These are phyloP conservation scores for Hoplostethus mediterraneus DNA, from an alignment of 2,797 vertebrate species.

Conservation along the genomic window DNA sequence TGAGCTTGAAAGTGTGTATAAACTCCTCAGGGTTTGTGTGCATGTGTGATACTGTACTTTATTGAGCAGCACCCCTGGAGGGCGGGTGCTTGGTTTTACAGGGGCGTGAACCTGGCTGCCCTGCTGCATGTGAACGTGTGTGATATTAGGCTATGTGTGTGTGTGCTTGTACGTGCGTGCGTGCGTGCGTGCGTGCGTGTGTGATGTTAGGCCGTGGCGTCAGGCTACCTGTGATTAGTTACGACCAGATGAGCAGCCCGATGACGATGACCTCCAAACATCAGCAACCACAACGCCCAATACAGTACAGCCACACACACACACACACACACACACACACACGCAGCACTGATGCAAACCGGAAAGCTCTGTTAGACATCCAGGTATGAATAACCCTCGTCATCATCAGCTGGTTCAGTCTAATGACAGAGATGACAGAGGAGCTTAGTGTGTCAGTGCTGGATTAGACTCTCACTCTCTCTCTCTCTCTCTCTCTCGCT, in stretches of 20 bases:
- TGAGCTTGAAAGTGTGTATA: no score
- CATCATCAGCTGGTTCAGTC: constrained; percentile 60
- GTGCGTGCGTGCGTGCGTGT: constrained; percentile 15
- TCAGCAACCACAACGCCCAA: constrained; percentile 36
- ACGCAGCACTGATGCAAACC: constrained; percentile 54
- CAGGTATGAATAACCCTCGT: constrained; percentile 62
- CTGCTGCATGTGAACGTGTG: no score
- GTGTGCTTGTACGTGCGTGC: constrained; percentile 11
- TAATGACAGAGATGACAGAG: constrained; percentile 64
- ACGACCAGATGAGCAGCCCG: constrained; percentile 50
- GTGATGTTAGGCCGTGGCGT: constrained; percentile 23
- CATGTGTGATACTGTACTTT: background rate
- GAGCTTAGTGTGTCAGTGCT: constrained; percentile 50
- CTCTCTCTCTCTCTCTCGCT: constrained; percentile 11
- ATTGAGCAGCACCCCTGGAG: constrained; percentile 5
- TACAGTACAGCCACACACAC: constrained; percentile 3
- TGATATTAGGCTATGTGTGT: constrained; percentile 41
- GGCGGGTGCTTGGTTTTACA: background rate
- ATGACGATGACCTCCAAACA: constrained; percentile 62
- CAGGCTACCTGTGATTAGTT: constrained; percentile 57
- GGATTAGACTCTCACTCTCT: constrained; percentile 53
- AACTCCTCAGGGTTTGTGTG: no score
- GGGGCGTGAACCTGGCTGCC: no score
- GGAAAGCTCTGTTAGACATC: constrained; percentile 57
- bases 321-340: constrained; percentile 17